Conservation (phyloP, 2,113 vertebrate genomes). For the Nibea coibor region DNA sequence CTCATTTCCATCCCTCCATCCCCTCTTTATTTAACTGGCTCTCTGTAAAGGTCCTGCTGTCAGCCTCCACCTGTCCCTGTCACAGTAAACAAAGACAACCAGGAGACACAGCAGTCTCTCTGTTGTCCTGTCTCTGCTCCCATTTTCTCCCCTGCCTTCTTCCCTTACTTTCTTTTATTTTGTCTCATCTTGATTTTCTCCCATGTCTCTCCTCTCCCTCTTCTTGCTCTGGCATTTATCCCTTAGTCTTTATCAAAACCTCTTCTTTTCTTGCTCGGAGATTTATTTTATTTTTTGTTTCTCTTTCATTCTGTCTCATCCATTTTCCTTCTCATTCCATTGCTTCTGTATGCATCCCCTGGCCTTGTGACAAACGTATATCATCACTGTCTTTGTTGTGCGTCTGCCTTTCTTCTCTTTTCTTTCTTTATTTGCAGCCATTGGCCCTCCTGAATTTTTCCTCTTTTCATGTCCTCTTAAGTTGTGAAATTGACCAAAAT, state of each 20-base stretch:
- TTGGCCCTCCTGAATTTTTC: neutral
- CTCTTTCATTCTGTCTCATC: neutral
- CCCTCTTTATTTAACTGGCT: constrained; percentile 75
- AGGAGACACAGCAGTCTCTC: constrained; percentile 62
- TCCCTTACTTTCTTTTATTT: constrained; percentile 51
- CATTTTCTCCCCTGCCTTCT: constrained; percentile 36
- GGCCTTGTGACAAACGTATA: neutral
- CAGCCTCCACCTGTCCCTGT: constrained; percentile 81
- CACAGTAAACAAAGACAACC: constrained; percentile 80
- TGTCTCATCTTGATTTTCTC: constrained; percentile 39
- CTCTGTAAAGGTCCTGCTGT: constrained; percentile 81
- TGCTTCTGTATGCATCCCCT: constrained; percentile 4
- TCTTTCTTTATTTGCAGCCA: neutral
- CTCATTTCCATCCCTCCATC: constrained; percentile 75
- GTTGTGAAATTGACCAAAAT: constrained; percentile 24
- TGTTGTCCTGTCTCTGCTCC: constrained; percentile 61
- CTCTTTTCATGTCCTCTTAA: neutral
- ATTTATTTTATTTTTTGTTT: neutral
- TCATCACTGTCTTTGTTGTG: neutral
- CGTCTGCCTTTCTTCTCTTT: neutral
- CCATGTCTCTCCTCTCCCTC: neutral
- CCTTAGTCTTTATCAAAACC: constrained; percentile 23
- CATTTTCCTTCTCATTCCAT: constrained; percentile 3
- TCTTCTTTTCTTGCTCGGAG: neutral
- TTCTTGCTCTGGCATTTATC: constrained; percentile 7